Percentiles rank a stretch among this genome's conserved stretches.
Evolutionary conservation across 2,113 vertebrate genomes (phyloP).

Genomic region (Hippolais icterina): DNA sequence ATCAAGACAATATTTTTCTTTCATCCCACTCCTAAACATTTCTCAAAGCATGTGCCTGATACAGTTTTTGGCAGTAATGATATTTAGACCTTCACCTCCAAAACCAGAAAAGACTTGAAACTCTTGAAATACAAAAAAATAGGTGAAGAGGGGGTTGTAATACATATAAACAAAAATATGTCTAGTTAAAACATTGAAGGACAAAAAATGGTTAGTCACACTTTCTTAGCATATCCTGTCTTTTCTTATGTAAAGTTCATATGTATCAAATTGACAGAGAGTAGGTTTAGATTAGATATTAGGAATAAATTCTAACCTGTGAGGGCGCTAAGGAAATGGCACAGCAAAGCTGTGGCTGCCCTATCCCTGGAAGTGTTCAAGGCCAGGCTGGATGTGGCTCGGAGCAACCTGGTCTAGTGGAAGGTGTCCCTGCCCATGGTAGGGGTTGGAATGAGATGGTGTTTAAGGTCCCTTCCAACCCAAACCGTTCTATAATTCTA

Average conservation of each 20-base stretch:
- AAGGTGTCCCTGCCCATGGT: background rate
- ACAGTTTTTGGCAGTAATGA: background rate
- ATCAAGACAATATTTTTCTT: background rate
- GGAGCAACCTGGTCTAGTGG: fast-evolving
- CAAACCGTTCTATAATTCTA: background rate
- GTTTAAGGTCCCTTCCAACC: background rate
- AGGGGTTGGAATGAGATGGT: fast-evolving
- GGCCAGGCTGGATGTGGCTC: background rate
- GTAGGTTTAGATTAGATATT: background rate
- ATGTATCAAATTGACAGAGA: background rate
- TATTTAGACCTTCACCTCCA: background rate
- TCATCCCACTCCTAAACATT: background rate
- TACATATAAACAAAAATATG: background rate
- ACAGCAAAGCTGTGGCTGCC: background rate
- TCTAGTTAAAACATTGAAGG: background rate
- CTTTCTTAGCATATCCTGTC: background rate
- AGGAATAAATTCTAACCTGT: background rate
- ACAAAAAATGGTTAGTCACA: background rate
- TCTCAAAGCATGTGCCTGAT: background rate
- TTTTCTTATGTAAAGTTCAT: background rate
- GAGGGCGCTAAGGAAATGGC: background rate
- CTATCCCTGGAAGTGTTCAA: background rate
- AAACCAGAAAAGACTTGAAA: background rate
- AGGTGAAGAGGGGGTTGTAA: fast-evolving
- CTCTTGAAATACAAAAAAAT: background rate